These are phyloP conservation scores for Sebastes schlegelii DNA, from an alignment of 2,113 vertebrate genomes.

Conservation along the genomic window DNA sequence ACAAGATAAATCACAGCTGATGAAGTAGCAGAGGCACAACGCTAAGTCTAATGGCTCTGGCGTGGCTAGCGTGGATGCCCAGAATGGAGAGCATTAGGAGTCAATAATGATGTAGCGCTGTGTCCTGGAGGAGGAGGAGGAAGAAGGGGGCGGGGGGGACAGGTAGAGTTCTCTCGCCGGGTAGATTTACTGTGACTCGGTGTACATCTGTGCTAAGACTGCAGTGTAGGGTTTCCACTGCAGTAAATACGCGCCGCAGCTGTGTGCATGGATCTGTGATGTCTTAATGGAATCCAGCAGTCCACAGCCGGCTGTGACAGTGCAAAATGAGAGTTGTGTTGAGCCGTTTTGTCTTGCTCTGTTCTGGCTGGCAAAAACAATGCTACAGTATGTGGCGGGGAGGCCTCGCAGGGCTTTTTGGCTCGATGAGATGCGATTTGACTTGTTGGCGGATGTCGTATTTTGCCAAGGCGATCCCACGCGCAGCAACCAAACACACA, in stretches of 20 bases:
- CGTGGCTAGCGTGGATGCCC: slow-evolving; percentile 50
- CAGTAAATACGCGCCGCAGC: slow-evolving; percentile 57
- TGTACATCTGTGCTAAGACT: slow-evolving; percentile 61
- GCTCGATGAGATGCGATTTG: slow-evolving; percentile 74
- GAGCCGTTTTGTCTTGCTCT: slow-evolving; percentile 72
- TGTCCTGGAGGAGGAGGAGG: slow-evolving; percentile 33
- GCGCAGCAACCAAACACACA: slow-evolving; percentile 43
- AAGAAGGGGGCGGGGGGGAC: slow-evolving; percentile 1
- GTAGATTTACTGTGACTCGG: slow-evolving; percentile 60
- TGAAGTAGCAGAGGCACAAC: slow-evolving; percentile 56
- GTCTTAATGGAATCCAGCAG: slow-evolving; percentile 71
- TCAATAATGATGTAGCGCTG: slow-evolving; percentile 77
- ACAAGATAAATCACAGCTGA: slow-evolving; percentile 71
- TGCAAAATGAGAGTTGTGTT: slow-evolving; percentile 72
- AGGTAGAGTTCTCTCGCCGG: slow-evolving; percentile 47
- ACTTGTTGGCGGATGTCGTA: slow-evolving; percentile 73
- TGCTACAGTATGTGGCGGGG: slow-evolving; percentile 38
- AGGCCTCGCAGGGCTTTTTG: slow-evolving; percentile 65
- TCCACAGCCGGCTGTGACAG: slow-evolving; percentile 67
- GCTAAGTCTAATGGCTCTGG: slow-evolving; percentile 58
- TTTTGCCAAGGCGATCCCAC: slow-evolving; percentile 61
- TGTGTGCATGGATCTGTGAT: slow-evolving; percentile 64
- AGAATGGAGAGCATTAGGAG: slow-evolving; percentile 52
- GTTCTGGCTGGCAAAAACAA: slow-evolving; percentile 71
- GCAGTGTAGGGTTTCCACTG: slow-evolving; percentile 46